These are phyloP conservation scores for Xyliphius kryptos DNA, from an alignment of 2,113 vertebrate genomes.

Conservation along the genomic window DNA sequence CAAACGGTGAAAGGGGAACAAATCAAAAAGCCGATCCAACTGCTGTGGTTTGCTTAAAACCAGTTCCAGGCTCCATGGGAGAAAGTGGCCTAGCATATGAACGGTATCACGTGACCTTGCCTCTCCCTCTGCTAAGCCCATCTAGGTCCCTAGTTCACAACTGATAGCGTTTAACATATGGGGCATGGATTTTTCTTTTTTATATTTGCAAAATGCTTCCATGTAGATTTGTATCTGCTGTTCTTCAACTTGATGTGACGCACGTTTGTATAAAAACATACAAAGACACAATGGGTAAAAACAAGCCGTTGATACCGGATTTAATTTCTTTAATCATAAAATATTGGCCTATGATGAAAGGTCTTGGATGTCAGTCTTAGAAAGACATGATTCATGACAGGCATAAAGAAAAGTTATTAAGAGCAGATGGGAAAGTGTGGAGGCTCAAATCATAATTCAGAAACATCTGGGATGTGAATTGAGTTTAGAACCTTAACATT, in stretches of 20 bases:
- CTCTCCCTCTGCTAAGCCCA: conserved; percentile 28
- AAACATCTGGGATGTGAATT: conserved; percentile 58
- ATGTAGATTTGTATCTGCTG: neutral
- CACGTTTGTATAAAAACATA: conserved; percentile 42
- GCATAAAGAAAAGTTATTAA: conserved; percentile 56
- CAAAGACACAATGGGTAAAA: conserved; percentile 32
- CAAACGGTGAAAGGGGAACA: conserved; percentile 28
- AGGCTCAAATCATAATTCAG: conserved; percentile 49
- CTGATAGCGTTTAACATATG: conserved; percentile 24
- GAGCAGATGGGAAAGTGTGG: conserved; percentile 56
- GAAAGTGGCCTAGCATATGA: conserved; percentile 25
- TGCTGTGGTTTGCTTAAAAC: conserved; percentile 33
- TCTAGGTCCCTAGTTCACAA: conserved; percentile 13
- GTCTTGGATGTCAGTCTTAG: conserved; percentile 45
- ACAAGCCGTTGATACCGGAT: conserved; percentile 46
- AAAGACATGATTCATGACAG: conserved; percentile 55
- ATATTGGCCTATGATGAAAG: conserved; percentile 61
- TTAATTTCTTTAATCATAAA: conserved; percentile 54
- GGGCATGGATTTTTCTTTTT: conserved; percentile 1
- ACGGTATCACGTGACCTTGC: conserved; percentile 35
- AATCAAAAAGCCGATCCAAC: conserved; percentile 33
- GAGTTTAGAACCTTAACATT: conserved; percentile 14
- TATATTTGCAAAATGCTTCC: too few species aligned
- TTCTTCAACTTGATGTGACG: conserved; percentile 25
- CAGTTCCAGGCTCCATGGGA: conserved; percentile 40